These are phyloP conservation scores for Anabas testudineus DNA, from an alignment of 2,797 vertebrate genomes.

Conservation along the genomic window DNA sequence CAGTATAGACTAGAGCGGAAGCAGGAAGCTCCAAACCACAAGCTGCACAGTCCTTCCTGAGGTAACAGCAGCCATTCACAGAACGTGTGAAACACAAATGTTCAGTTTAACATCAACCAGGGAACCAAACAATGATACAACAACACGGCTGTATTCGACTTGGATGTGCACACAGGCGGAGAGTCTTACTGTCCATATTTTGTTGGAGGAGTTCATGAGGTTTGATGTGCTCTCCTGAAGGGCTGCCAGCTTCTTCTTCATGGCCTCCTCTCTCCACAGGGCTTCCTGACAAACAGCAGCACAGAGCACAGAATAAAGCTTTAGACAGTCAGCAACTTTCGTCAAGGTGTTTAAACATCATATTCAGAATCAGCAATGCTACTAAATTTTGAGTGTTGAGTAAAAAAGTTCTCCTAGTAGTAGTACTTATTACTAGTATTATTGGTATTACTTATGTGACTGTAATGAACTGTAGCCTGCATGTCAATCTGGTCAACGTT, in stretches of 20 bases:
- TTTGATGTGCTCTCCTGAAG: constrained; percentile 76
- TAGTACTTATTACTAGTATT: too few relatives aligned
- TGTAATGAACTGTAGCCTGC: not conserved
- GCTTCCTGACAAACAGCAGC: constrained; percentile 78
- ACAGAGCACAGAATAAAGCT: not conserved
- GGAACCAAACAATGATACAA: not conserved
- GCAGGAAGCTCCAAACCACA: constrained; percentile 84
- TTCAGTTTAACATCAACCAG: not conserved
- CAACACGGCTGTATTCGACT: not conserved
- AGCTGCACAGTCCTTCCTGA: constrained; percentile 61
- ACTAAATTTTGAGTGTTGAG: not conserved
- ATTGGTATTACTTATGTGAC: too few relatives aligned
- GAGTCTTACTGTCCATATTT: constrained; percentile 81
- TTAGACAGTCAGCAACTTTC: not conserved
- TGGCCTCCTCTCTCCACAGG: constrained; percentile 80
- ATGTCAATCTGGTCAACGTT: not conserved
- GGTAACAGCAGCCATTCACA: constrained; percentile 17
- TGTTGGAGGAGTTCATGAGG: constrained; percentile 76
- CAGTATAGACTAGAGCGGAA: constrained; percentile 45
- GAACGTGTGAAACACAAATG: constrained; percentile 11
- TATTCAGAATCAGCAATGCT: not conserved
- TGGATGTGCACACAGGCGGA: not conserved
- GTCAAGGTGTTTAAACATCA: not conserved
- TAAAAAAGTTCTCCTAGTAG: too few relatives aligned
- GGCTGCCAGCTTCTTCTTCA: constrained; percentile 81